A percentile compares a stretch with the other conserved stretches of the same genome.
These are phyloP conservation scores for Colletes gigas DNA, from an alignment of 1,140 invertebrate genomes.

Conservation along the genomic window DNA sequence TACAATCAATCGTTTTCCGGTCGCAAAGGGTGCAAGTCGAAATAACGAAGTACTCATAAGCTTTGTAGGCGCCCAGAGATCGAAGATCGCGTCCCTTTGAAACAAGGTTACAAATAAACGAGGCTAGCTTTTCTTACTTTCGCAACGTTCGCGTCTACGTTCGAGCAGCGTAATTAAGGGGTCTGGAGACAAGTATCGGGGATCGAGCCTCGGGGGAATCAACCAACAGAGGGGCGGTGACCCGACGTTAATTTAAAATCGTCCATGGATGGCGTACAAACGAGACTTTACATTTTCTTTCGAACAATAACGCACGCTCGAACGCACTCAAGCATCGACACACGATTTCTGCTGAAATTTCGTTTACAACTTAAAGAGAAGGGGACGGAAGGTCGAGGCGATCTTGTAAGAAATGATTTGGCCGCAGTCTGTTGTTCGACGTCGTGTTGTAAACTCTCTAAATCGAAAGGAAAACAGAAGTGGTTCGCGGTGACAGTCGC, in stretches of 20 bases:
- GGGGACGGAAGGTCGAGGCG: too few species aligned
- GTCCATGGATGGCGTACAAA: neutral
- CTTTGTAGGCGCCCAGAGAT: neutral
- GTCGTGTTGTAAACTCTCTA: neutral
- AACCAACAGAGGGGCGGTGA: neutral
- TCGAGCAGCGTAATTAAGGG: constrained; percentile 4
- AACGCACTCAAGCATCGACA: neutral
- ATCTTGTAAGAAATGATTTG: too few species aligned
- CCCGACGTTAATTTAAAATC: constrained; percentile 1
- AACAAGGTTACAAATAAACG: neutral
- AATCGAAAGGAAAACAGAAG: neutral
- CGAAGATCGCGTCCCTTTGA: neutral
- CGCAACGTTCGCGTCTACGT: neutral
- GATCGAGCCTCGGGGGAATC: neutral
- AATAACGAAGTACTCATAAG: too few species aligned
- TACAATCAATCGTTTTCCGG: too few species aligned
- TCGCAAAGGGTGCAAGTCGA: too few species aligned
- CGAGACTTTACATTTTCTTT: neutral
- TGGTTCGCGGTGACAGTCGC: neutral
- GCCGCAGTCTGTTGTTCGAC: too few species aligned
- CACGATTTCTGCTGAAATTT: too few species aligned
- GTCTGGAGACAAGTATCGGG: neutral
- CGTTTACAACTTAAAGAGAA: too few species aligned
- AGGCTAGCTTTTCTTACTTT: neutral
- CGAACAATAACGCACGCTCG: neutral